Evolutionary conservation across 2,888 invertebrate species (phyloP).

Genomic region (Acleris cristana): DNA sequence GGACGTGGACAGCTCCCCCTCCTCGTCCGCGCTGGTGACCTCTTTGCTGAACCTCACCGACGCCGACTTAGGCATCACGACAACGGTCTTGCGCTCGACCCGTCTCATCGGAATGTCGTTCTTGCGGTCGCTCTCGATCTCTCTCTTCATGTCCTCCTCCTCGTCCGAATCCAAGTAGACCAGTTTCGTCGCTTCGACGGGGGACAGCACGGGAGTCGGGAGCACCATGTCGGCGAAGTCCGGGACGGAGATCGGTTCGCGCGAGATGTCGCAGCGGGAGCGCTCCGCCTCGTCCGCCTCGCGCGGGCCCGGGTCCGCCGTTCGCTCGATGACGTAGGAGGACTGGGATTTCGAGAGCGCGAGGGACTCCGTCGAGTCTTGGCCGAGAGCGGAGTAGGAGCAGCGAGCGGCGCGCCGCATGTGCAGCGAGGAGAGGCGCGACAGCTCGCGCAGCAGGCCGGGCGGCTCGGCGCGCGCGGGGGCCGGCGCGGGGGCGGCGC

Average conservation of each 20-base stretch:
- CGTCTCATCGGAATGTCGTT: conserved; percentile 80
- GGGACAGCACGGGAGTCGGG: conserved; percentile 86
- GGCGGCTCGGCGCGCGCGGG: conserved; percentile 66
- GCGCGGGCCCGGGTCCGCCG: conserved; percentile 57
- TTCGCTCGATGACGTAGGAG: conserved; percentile 80
- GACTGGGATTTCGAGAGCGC: conserved; percentile 83
- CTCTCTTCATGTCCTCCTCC: conserved; percentile 72
- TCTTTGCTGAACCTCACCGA: conserved; percentile 83
- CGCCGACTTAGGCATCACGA: conserved; percentile 83
- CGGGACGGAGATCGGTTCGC: conserved; percentile 89
- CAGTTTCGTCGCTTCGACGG: conserved; percentile 86
- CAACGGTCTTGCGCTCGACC: conserved; percentile 67
- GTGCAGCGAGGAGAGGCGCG: conserved; percentile 88
- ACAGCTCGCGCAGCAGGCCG: conserved; percentile 86
- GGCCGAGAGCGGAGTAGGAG: conserved; percentile 87
- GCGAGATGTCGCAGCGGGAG: conserved; percentile 72
- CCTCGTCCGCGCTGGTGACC: conserved; percentile 78
- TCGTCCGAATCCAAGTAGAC: conserved; percentile 89
- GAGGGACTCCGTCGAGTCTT: conserved; percentile 87
- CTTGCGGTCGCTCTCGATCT: conserved; percentile 43
- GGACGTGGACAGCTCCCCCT: conserved; percentile 86
- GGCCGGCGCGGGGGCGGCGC: conserved; percentile 46
- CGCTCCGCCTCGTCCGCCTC: conserved; percentile 60
- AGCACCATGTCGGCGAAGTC: conserved; percentile 87
- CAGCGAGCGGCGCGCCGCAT: conserved; percentile 87